phyloP scores from a whole-genome alignment of 1,140 invertebrate genomes.

The Bombus waltoni region DNA sequence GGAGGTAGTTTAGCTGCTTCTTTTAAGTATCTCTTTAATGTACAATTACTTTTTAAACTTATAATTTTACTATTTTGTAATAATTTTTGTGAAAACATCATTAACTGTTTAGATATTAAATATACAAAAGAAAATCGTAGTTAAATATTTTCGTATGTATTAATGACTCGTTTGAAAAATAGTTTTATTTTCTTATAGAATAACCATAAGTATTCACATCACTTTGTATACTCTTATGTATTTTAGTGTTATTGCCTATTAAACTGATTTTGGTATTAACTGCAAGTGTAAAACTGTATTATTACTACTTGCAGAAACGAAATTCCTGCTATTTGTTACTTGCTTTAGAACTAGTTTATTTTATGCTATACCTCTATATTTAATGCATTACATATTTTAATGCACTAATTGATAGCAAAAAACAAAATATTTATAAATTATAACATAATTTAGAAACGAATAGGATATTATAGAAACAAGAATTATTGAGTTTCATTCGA shows the following conservation, averaged over 20 bases:
- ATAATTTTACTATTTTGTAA: background rate
- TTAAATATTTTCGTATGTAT: background rate
- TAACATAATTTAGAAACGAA: background rate
- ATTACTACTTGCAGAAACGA: background rate
- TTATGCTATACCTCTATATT: background rate
- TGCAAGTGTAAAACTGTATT: background rate
- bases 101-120: background rate
- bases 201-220: background rate
- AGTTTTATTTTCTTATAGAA: background rate
- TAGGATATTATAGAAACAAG: background rate
- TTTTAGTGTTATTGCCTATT: background rate
- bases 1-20: background rate
- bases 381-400: background rate
- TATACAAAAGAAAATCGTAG: background rate
- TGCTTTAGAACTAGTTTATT: background rate
- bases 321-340: background rate
- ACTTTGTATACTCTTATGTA: background rate
- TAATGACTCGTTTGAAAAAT: background rate
- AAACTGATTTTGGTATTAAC: background rate
- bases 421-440: background rate
- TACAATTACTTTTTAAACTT: background rate
- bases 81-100: slow-evolving; percentile 3
- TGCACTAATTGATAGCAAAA: too few relatives aligned
- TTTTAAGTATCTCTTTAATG: background rate
- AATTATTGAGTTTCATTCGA: background rate